phyloP scores from a whole-genome alignment of 2,797 vertebrate species.

The Paedocypris micromegethes region DNA sequence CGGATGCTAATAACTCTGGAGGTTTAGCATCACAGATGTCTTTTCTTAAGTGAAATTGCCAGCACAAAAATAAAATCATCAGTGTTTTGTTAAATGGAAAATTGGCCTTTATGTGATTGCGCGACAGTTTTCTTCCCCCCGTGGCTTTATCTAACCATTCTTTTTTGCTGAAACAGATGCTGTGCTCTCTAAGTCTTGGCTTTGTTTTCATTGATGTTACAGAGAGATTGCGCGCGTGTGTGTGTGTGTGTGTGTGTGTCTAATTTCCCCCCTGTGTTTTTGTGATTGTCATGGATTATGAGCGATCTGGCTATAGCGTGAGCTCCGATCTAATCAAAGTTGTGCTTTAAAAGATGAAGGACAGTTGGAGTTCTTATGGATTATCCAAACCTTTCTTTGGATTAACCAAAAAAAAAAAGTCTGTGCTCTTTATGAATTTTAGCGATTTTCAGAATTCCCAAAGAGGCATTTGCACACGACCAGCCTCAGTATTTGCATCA shows the following conservation, averaged over 20 bases:
- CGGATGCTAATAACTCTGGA: neutral
- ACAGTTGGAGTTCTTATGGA: conserved; percentile 17
- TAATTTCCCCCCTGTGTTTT: conserved; percentile 45
- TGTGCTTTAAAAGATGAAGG: conserved; percentile 21
- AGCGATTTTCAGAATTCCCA: no score
- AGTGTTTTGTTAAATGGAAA: conserved; percentile 17
- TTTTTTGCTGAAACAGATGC: conserved; percentile 25
- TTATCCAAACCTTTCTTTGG: conserved; percentile 2
- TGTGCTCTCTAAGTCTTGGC: conserved; percentile 34
- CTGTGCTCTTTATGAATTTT: no score
- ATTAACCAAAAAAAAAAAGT: no score
- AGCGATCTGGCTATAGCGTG: conserved; percentile 21
- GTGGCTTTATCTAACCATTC: conserved; percentile 2
- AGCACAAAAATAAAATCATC: conserved; percentile 8
- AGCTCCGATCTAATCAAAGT: conserved; percentile 39
- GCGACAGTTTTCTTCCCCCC: conserved; percentile 10
- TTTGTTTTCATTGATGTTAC: conserved; percentile 49
- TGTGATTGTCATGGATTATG: conserved; percentile 15
- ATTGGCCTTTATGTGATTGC: conserved; percentile 15
- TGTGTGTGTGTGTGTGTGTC: conserved; percentile 38
- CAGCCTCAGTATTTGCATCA: no score
- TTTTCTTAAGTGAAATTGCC: neutral
- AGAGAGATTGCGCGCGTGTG: conserved; percentile 41
- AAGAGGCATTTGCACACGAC: no score
- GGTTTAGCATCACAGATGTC: neutral